phyloP scores from a whole-genome alignment of 2,797 vertebrate genomes.

The Anguilla pacifica region DNA sequence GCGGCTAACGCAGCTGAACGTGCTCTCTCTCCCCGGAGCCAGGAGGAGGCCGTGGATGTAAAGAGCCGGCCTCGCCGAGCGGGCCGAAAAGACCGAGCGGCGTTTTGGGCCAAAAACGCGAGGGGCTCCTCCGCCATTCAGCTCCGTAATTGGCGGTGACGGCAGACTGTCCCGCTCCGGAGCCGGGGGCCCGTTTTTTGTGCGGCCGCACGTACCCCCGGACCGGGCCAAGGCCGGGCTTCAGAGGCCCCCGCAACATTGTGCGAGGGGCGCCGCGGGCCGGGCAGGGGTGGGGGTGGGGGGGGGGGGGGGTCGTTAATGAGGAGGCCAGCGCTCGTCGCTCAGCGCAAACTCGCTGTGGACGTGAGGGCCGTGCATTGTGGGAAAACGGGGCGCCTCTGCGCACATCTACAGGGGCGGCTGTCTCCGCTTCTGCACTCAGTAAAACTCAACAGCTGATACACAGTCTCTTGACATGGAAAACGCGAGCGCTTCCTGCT shows the following conservation, averaged over 20 bases:
- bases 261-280: slow-evolving; percentile 62
- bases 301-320: slow-evolving; percentile 69
- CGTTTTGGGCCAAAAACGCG: slow-evolving; percentile 48
- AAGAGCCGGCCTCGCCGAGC: slow-evolving; percentile 53
- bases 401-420: not conserved
- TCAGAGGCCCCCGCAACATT: slow-evolving; percentile 62
- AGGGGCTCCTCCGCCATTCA: slow-evolving; percentile 64
- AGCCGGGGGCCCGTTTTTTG: slow-evolving; percentile 51
- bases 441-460: not conserved
- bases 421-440: slow-evolving; percentile 1
- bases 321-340: slow-evolving; percentile 61
- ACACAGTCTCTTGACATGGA: not conserved
- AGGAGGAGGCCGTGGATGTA: slow-evolving; percentile 40
- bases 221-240: slow-evolving; percentile 59
- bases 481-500: not conserved
- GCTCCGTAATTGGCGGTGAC: slow-evolving; percentile 75
- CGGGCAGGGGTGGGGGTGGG: slow-evolving; percentile 35
- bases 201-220: slow-evolving; percentile 62
- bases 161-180: slow-evolving; percentile 61
- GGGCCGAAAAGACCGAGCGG: slow-evolving; percentile 47
- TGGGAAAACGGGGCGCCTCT: not conserved
- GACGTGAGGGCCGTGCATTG: slow-evolving; percentile 7
- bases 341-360: slow-evolving; percentile 47
- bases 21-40: slow-evolving; percentile 10
- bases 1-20: slow-evolving; percentile 32